Evolutionary conservation across 2,797 vertebrate genomes (phyloP), one percentile per base, ranked within the genome.

Genomic region (Periophthalmus magnuspinnatus): DNA sequence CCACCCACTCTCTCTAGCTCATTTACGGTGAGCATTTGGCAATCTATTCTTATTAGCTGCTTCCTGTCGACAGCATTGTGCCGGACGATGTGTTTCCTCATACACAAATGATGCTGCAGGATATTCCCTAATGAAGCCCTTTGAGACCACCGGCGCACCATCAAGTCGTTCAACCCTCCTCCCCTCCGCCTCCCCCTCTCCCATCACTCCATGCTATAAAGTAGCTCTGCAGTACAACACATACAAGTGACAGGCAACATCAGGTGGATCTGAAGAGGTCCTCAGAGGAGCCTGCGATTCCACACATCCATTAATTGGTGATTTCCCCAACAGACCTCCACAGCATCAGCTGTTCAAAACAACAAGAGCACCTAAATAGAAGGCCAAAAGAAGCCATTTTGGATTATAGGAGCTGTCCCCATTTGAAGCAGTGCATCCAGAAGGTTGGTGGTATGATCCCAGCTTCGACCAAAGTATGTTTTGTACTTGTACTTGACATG

Each of bases 1-100:
- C 41, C 6, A 6, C 61, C 22, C 38, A 16, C 61, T 47, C 38
- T 48, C 22, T 41, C 38, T 36, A 2, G 17, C 19, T 36, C 33
- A 38, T 61, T 10, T 9, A 28, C 3, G 8, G 41, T 28, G 64
- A 72, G 64, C 55, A 57, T 62, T 61, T 1, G 3, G 70, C 74
- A 60, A 84, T 90, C 71, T 64, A 81, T 90, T 87, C 83, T 90
- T 82, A 83, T 90, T 91, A 89, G 77, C 19, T 55, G 21, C 45
- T 54, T 64, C 62, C 69, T 58, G 47, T 38, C 45, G 76, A 79
- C 75, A 79, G 47, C 52, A 64, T 73, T 74, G 74, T 24, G 48
- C 76, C 75, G 75, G 71, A 62, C 70, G 62, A 64, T 70, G 62
- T 57, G 67, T 67, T 80, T 71, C 65, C 71, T 65, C 78, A 67